Evolutionary conservation across 2,888 invertebrate genomes (phyloP), one percentile per base, ranked within the genome.

Genomic region (Timema cristinae): DNA sequence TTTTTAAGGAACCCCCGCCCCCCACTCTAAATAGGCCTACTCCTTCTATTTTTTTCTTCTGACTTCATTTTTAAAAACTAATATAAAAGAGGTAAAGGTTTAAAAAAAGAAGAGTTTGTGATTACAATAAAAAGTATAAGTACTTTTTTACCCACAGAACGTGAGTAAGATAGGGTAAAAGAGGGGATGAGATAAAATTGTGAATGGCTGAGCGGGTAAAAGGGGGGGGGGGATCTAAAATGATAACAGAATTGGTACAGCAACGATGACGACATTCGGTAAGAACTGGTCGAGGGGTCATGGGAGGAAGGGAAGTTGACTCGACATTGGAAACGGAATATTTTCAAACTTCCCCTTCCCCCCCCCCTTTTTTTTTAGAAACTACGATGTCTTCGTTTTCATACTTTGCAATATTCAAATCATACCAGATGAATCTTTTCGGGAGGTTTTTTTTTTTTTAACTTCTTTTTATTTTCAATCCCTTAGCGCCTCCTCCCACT

Each of bases 51-150:
- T 66, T 73, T 73, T 68, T 67, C 71, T 54, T 68, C 50, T 32
- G 67, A 73, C 67, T 73, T 73, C 54, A 73, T 73, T 67, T 70
- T 51, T 48, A 61, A 61, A 72, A 73, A 73, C 72, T 73, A 73
- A 73, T 73, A 32, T 72, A 72, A 73, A 73, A 72, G 61, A 63
- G 69, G 69, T 32, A 32, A 32, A 32, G 32, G 32, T 32, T 32
- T 32, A 32, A 32, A 32, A 73, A 70, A 67, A 68, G 63, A 66
- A 61, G 70, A 70, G 68, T 73, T 73, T 73, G 71, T 71, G 66
- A 50, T 68, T 70, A 73, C 68, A 73, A 68, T 59, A 59, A 61
- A 54, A 51, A 63, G 48, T 9, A 15, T 56, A 66, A 67, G 61
- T 15, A 51, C 4, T 32, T 32, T 32, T 32, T 32, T 32, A 32